These are phyloP conservation scores for Eupeodes luniger DNA, from an alignment of 2,888 invertebrate genomes.

Conservation along the genomic window DNA sequence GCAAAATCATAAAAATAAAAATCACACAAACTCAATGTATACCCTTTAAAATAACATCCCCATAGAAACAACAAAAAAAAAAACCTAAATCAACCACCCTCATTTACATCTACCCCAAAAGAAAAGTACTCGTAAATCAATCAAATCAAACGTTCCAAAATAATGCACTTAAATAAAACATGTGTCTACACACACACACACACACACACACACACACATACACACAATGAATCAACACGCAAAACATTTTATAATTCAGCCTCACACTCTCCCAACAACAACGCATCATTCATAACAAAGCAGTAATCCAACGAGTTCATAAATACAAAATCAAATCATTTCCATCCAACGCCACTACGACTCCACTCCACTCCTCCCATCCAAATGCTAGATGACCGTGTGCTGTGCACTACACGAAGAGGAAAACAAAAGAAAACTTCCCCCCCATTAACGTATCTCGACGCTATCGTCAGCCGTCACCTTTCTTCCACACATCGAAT, in stretches of 20 bases:
- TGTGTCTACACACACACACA: neutral
- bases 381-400: constrained; percentile 43
- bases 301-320: constrained; percentile 26
- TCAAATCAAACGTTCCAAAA: neutral
- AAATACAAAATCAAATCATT: constrained; percentile 17
- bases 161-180: constrained; percentile 19
- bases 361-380: constrained; percentile 2
- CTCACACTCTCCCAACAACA: constrained; percentile 11
- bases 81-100: neutral
- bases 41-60: too few species aligned
- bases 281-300: constrained; percentile 41
- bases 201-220: neutral
- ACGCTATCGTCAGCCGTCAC: constrained; percentile 32
- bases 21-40: too few species aligned
- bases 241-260: constrained; percentile 45
- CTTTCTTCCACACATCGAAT: constrained; percentile 23
- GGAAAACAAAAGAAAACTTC: constrained; percentile 35
- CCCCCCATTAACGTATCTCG: neutral
- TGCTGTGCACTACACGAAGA: neutral
- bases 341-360: constrained; percentile 27
- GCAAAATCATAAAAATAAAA: too few species aligned
- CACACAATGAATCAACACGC: constrained; percentile 11
- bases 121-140: neutral
- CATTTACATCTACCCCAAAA: neutral
- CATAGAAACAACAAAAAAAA: too few species aligned